These are phyloP conservation scores for Hemicentrotus pulcherrimus DNA, from an alignment of 35 echinoderm and acorn worm species.

Conservation along the genomic window DNA sequence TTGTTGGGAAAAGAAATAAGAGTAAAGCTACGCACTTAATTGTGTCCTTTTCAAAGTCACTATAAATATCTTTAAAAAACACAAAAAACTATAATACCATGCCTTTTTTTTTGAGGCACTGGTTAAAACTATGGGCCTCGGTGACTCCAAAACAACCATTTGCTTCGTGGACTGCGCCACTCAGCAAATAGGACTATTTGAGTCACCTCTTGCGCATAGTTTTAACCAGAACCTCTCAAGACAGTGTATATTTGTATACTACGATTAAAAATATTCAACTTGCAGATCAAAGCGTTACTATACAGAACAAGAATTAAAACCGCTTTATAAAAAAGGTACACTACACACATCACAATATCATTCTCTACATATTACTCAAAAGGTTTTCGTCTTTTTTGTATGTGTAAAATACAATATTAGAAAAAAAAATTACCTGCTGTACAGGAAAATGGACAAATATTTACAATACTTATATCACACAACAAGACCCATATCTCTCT, in stretches of 20 bases:
- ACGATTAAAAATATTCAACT: neutral
- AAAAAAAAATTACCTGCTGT: neutral
- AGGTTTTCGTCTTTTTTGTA: neutral
- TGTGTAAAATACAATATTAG: neutral
- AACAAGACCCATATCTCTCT: neutral
- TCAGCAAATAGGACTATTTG: no score
- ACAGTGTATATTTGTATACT: no score
- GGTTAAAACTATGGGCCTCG: neutral
- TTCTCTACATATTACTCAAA: neutral
- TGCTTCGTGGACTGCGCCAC: no score
- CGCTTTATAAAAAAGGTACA: neutral
- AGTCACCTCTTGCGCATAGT: no score
- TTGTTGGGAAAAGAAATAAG: neutral
- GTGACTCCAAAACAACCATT: no score
- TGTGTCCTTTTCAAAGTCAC: neutral
- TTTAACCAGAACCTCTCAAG: no score
- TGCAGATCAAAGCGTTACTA: neutral
- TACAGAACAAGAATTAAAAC: neutral
- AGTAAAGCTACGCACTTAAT: neutral
- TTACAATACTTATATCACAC: neutral
- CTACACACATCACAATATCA: neutral
- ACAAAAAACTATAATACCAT: no score
- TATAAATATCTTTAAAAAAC: no score
- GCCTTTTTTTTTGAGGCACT: no score
- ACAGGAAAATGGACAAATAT: constrained; percentile 19